phyloP scores from a whole-genome alignment of 2,797 vertebrate genomes.

The Lacerta agilis region DNA sequence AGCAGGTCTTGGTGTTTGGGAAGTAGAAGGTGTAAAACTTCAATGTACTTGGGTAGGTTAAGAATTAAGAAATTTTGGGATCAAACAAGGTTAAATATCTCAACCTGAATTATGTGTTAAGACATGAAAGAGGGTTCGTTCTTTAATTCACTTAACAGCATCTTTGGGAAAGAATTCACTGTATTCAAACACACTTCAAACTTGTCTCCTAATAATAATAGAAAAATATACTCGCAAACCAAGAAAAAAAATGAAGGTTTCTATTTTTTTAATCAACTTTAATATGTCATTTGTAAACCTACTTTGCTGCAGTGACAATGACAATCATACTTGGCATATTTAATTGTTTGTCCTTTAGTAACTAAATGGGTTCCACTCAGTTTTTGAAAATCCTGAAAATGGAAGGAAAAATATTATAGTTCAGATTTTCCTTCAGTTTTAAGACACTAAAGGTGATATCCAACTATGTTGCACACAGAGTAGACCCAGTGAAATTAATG shows the following conservation, averaged over 20 bases:
- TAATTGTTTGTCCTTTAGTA: constrained; percentile 33
- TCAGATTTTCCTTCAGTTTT: not conserved
- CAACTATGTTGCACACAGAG: too few relatives aligned
- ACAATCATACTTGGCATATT: constrained; percentile 23
- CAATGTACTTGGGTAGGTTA: not conserved
- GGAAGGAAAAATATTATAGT: constrained; percentile 19
- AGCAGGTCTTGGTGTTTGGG: not conserved
- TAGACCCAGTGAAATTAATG: too few relatives aligned
- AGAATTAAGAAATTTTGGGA: not conserved
- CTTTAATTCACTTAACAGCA: not conserved
- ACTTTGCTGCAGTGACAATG: constrained; percentile 13
- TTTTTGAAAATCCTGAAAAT: constrained; percentile 48
- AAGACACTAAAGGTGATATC: not conserved
- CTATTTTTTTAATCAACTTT: constrained; percentile 38
- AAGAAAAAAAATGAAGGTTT: constrained; percentile 12
- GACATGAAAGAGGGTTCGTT: not conserved
- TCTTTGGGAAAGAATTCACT: constrained; percentile 16
- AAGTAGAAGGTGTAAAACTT: not conserved
- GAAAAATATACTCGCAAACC: not conserved
- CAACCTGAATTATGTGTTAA: not conserved
- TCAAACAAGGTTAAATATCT: not conserved
- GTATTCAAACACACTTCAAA: not conserved
- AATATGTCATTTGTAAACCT: constrained; percentile 18
- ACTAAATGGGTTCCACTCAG: constrained; percentile 26
- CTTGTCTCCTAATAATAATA: not conserved